Conservation (phyloP, 2,888 invertebrate genomes). For the Melanostoma scalare region DNA sequence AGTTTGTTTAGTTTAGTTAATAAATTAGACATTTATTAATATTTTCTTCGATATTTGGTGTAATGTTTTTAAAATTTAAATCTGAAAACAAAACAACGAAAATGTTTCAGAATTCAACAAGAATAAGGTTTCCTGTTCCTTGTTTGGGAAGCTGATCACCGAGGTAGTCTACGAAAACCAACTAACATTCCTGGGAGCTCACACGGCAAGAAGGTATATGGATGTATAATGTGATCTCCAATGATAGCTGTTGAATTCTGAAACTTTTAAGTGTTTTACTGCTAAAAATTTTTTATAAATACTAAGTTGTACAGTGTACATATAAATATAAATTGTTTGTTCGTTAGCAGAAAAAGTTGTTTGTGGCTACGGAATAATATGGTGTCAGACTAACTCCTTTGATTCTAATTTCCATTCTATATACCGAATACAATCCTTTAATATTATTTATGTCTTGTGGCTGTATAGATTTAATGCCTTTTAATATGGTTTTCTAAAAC, state of each 20-base stretch:
- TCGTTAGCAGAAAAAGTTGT: constrained; percentile 11
- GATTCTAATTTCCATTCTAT: constrained; percentile 67
- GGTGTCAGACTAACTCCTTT: constrained; percentile 53
- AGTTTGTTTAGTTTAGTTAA: constrained; percentile 14
- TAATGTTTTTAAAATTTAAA: constrained; percentile 5
- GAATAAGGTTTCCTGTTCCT: constrained; percentile 37
- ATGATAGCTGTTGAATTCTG: constrained; percentile 59
- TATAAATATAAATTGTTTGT: background rate
- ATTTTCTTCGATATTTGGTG: constrained; percentile 22
- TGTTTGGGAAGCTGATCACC: constrained; percentile 30
- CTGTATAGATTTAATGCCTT: constrained; percentile 61
- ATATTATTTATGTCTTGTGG: constrained; percentile 21
- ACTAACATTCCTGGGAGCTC: constrained; percentile 1
- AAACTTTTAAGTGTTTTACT: constrained; percentile 51
- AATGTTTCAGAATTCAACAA: constrained; percentile 67
- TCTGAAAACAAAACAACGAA: constrained; percentile 34
- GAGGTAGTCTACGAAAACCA: constrained; percentile 9
- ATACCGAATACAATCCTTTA: constrained; percentile 40
- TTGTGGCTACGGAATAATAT: constrained; percentile 39
- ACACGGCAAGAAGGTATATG: constrained; percentile 24
- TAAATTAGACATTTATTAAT: background rate
- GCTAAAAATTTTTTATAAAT: constrained; percentile 37
- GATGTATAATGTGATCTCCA: constrained; percentile 8
- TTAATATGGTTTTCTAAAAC: constrained; percentile 55
- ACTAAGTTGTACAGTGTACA: constrained; percentile 17